Evolutionary conservation across 2,888 invertebrate genomes (phyloP).

Genomic region (Bhutanitis thaidina): DNA sequence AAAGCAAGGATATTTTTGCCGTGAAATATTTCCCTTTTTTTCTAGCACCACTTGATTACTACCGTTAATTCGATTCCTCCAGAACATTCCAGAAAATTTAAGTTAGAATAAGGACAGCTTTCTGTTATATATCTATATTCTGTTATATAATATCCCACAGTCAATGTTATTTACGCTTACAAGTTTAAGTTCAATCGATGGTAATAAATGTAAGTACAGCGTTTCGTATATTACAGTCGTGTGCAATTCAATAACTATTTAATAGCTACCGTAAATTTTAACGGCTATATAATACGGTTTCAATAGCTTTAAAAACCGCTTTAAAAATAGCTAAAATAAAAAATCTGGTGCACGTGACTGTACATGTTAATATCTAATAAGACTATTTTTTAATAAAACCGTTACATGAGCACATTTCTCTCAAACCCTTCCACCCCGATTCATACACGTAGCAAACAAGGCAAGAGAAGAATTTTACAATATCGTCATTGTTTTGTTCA

Average conservation of each 20-base stretch:
- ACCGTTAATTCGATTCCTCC: slow-evolving; percentile 8
- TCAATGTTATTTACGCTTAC: background rate
- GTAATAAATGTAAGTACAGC: background rate
- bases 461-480: slow-evolving; percentile 44
- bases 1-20: slow-evolving; percentile 27
- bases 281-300: too few species aligned
- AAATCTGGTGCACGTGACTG: background rate
- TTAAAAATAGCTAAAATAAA: too few species aligned
- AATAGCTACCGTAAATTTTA: too few species aligned
- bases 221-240: background rate
- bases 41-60: slow-evolving; percentile 54
- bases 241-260: too few species aligned
- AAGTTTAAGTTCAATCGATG: background rate
- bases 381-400: background rate
- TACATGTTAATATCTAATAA: background rate
- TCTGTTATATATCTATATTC: too few species aligned
- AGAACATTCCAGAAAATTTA: background rate
- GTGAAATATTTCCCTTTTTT: slow-evolving; percentile 34
- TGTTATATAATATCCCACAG: too few species aligned
- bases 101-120: background rate
- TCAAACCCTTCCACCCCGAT: slow-evolving; percentile 40
- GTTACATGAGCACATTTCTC: slow-evolving; percentile 55
- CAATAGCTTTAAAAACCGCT: too few species aligned
- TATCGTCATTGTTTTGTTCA: background rate
- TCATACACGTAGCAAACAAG: slow-evolving; percentile 65